A percentile compares a stretch with the other conserved stretches of the same genome.
phyloP scores from a whole-genome alignment of 2,888 invertebrate genomes.

The Smittia aterrima region DNA sequence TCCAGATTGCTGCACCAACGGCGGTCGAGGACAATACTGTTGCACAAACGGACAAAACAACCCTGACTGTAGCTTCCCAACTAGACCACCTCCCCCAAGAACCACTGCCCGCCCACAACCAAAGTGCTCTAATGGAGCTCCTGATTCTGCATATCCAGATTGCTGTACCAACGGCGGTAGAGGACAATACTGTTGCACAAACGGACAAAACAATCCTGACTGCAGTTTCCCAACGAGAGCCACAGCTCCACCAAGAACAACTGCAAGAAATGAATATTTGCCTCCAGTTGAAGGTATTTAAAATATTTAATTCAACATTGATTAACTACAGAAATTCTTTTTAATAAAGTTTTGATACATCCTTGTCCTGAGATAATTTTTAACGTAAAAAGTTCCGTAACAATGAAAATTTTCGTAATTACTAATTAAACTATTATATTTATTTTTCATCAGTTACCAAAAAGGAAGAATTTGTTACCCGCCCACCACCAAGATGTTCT shows the following conservation, averaged over 20 bases:
- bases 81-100: neutral
- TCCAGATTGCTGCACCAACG: conserved; percentile 11
- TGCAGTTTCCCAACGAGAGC: neutral
- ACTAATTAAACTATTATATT: too few species aligned
- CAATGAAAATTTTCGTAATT: too few species aligned
- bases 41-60: neutral
- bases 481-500: neutral
- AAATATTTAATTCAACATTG: neutral
- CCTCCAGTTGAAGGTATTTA: neutral
- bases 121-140: neutral
- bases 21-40: conserved; percentile 3
- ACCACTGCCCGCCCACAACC: neutral
- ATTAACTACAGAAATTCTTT: neutral
- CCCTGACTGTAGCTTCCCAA: neutral
- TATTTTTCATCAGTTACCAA: neutral
- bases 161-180: neutral
- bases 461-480: neutral
- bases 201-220: neutral
- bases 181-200: neutral
- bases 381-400: too few species aligned
- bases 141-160: neutral
- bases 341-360: too few species aligned
- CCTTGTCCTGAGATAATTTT: too few species aligned
- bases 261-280: neutral
- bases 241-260: neutral